These are phyloP conservation scores for Lanistes nyassanus DNA, from an alignment of 1,140 invertebrate species.

Conservation along the genomic window DNA sequence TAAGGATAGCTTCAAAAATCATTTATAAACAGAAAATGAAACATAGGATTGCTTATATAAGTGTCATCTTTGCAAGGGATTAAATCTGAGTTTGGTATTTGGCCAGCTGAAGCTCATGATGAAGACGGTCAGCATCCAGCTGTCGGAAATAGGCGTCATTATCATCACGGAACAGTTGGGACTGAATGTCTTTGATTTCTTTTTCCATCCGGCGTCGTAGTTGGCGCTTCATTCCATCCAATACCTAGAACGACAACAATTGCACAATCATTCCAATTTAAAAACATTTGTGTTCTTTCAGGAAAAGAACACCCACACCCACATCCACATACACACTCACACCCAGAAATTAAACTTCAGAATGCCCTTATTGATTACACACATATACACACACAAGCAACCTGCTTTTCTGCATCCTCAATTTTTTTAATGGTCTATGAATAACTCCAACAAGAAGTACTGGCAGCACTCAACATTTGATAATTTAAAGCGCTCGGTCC, in stretches of 20 bases:
- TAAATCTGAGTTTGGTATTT: slow-evolving; percentile 48
- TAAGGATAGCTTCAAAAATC: no score
- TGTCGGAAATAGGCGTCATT: slow-evolving; percentile 64
- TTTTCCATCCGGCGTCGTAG: slow-evolving; percentile 64
- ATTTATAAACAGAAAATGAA: no score
- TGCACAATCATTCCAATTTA: not conserved
- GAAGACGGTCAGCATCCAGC: slow-evolving; percentile 62
- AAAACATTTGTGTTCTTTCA: not conserved
- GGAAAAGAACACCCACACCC: not conserved
- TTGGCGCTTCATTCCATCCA: slow-evolving; percentile 63
- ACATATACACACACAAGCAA: not conserved
- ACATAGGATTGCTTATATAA: no score
- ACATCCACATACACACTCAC: not conserved
- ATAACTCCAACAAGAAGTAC: no score
- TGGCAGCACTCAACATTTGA: no score
- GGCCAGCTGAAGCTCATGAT: slow-evolving; percentile 58
- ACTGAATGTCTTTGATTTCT: slow-evolving; percentile 63
- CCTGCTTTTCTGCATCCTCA: no score
- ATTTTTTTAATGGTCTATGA: no score
- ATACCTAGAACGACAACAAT: slow-evolving; percentile 49
- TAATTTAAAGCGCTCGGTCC: no score
- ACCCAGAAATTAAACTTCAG: no score
- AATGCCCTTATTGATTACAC: no score
- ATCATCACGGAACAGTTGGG: slow-evolving; percentile 62
- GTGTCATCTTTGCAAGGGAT: not conserved